These are phyloP conservation scores for Liasis olivaceus DNA, from an alignment of 2,797 vertebrate species.

Conservation along the genomic window DNA sequence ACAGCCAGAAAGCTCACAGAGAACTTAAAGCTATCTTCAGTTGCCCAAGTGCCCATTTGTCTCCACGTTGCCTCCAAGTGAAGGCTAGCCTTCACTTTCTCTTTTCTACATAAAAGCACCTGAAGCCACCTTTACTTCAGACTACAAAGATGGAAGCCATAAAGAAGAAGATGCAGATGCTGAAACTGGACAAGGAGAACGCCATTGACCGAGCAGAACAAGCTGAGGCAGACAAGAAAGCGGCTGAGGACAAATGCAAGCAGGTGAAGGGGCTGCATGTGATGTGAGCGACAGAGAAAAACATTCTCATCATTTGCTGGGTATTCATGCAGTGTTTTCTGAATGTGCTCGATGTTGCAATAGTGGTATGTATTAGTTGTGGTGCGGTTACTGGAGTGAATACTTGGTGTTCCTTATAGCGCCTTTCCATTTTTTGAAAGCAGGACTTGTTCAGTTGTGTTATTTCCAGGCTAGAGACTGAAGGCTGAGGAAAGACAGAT, in stretches of 20 bases:
- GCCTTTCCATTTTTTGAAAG: neutral
- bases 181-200: conserved; percentile 95
- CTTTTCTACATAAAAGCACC: conserved; percentile 10
- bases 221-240: conserved; percentile 89
- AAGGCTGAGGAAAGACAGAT: neutral
- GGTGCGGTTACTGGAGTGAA: neutral
- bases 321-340: neutral
- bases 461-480: neutral
- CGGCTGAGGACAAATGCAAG: conserved; percentile 90
- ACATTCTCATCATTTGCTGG: neutral
- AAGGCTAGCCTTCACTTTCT: conserved; percentile 32
- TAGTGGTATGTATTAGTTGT: neutral
- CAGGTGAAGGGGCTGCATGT: conserved; percentile 77
- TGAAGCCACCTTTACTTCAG: neutral
- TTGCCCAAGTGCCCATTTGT: conserved; percentile 51
- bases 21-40: conserved; percentile 77
- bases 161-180: conserved; percentile 99
- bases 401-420: neutral
- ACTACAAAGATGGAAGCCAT: conserved; percentile 90
- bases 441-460: neutral
- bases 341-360: neutral
- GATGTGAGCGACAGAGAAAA: too few species aligned
- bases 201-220: conserved; percentile 93
- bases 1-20: conserved; percentile 64
- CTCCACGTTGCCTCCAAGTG: conserved; percentile 56